These are phyloP conservation scores for Drosophila sordidula DNA, from an alignment of 2,888 invertebrate species.

Conservation along the genomic window DNA sequence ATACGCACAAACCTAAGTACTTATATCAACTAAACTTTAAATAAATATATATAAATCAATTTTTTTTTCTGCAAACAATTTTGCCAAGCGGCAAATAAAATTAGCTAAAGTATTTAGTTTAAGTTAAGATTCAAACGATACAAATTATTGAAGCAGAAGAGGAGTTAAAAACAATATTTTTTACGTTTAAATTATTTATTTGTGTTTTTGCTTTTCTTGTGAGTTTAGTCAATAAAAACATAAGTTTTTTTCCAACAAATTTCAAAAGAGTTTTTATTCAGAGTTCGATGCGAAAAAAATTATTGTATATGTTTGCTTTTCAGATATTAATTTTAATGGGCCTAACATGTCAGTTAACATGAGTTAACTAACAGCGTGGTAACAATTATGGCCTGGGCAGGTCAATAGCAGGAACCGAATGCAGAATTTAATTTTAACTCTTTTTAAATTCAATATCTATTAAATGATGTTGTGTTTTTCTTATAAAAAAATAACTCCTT, in stretches of 20 bases:
- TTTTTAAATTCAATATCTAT: too few species aligned
- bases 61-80: conserved; percentile 43
- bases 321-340: background rate
- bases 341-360: too few species aligned
- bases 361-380: background rate
- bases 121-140: conserved; percentile 32
- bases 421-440: too few species aligned
- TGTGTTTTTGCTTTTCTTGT: conserved; percentile 71
- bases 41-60: conserved; percentile 18
- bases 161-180: conserved; percentile 39
- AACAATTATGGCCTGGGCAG: background rate
- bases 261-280: conserved; percentile 23
- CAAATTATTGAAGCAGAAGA: conserved; percentile 6
- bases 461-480: too few species aligned
- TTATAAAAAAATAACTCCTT: too few species aligned
- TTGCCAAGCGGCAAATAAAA: conserved; percentile 68
- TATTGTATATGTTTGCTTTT: background rate
- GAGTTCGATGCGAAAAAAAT: background rate
- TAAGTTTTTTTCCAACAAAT: conserved; percentile 60
- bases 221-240: conserved; percentile 76
- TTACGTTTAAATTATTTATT: conserved; percentile 70
- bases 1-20: conserved; percentile 32
- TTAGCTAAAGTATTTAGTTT: conserved; percentile 68
- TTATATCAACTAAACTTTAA: conserved; percentile 23
- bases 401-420: too few species aligned